A percentile compares a stretch with the other conserved stretches of the same genome.
These are phyloP conservation scores for Vulpes ferrilata DNA, from an alignment of 2,113 vertebrate species.

Conservation along the genomic window DNA sequence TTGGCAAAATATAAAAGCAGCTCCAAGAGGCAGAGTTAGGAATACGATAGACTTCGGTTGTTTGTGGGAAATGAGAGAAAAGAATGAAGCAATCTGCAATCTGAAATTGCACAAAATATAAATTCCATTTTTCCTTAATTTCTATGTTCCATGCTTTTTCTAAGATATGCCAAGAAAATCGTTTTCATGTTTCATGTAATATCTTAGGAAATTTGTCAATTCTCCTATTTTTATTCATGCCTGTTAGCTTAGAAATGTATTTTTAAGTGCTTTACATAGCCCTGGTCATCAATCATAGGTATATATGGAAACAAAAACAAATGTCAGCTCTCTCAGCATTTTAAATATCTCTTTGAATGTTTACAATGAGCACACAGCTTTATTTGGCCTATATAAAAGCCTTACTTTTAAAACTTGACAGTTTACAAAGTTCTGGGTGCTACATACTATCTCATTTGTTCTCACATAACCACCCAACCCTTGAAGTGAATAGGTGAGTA, in stretches of 20 bases:
- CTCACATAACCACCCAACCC: fast-evolving
- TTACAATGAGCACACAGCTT: neutral
- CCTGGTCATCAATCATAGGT: neutral
- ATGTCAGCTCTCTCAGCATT: neutral
- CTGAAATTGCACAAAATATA: conserved; percentile 35
- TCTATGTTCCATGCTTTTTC: neutral
- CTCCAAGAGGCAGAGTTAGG: neutral
- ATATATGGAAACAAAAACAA: neutral
- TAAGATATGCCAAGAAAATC: neutral
- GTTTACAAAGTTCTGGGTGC: neutral
- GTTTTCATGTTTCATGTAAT: neutral
- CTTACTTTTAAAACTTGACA: neutral
- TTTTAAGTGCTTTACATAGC: neutral
- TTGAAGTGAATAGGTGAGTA: neutral
- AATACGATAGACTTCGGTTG: neutral
- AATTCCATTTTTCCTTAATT: neutral
- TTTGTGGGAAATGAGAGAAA: neutral
- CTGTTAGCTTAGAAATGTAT: neutral
- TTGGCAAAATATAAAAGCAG: neutral
- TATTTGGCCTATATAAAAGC: neutral
- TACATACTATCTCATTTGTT: neutral
- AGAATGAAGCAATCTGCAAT: neutral
- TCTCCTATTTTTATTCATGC: neutral
- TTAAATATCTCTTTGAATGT: neutral
- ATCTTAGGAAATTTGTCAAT: neutral